Evolutionary conservation across 2,797 vertebrate genomes (phyloP), one percentile per base, ranked within the genome.

Genomic region (Glyptemys insculpta): DNA sequence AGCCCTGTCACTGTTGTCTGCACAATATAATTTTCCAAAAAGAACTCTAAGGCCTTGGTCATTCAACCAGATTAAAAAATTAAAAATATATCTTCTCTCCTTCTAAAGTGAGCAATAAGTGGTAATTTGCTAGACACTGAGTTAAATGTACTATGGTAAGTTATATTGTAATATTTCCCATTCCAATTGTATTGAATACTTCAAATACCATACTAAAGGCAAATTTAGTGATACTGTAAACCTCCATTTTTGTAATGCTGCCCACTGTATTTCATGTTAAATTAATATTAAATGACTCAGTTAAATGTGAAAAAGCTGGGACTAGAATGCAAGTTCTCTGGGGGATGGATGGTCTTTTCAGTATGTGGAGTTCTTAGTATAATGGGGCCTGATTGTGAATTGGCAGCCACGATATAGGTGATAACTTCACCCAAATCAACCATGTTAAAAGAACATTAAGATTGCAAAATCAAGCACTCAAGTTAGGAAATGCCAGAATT

Each of bases 1-100:
- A 93, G 25, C 37, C 53, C 84, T 25, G 44, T 37, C 96, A 88
- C 0, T 0, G 57, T 93, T 89, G 29, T 88, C 86, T 54, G 41
- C 94, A 25, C 81, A 47, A 82, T 3, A 87, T 78, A 96, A 92
- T 19, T 93, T 96, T 94, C 29, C 29, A 59, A 12, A 76, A 49
- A 49, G 8, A 78, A 31, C 12, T 1, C 1, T 79, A 82, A 88
- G 82, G 21, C 25, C 15, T 47, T 80, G 89, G 52, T 82, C 37
- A 85, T 72, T 72, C n/a, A 91, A 88, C 18, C 47, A 56, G 79
- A 57, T n/a, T 52, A n/a, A n/a, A 94, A 93, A 80, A 92, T 34
- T 49, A 31, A n/a, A 92, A 92, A 82, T 91, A 52, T 18, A 89
- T 79, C 19, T 29, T 91, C 50, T 85, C 86, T 23, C 3, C 49